Evolutionary conservation across 2,888 invertebrate genomes (phyloP).

Genomic region (Salticus scenicus): DNA sequence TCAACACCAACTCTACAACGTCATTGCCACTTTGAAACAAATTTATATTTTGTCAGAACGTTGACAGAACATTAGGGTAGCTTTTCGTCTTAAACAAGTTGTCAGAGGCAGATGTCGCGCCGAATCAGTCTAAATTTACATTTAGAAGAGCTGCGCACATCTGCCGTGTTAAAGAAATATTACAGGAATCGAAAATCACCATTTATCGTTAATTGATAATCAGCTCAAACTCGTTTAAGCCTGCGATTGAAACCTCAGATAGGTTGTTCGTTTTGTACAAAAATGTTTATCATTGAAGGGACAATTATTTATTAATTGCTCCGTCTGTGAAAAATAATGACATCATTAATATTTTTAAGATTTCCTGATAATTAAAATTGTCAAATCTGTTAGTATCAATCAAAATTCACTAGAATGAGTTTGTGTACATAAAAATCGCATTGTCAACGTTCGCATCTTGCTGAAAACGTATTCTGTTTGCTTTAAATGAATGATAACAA

Average conservation of each 20-base stretch:
- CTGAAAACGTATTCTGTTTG: no score
- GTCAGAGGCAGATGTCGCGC: conserved; percentile 9
- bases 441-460: no score
- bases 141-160: conserved; percentile 2
- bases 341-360: no score
- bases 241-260: not conserved
- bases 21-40: not conserved
- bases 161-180: conserved; percentile 1
- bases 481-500: no score
- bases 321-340: no score
- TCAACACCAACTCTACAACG: not conserved
- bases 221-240: not conserved
- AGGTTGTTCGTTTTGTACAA: no score
- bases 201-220: conserved; percentile 2
- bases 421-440: no score
- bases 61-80: conserved; percentile 6
- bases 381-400: no score
- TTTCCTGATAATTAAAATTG: no score
- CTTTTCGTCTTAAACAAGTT: conserved; percentile 12
- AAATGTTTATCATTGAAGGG: no score
- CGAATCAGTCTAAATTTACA: not conserved
- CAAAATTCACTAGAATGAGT: no score
- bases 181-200: not conserved
- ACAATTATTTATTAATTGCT: no score
- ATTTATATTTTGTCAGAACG: conserved; percentile 7